These are phyloP conservation scores for Ernsta delagoae DNA, from an alignment of 2,888 invertebrate species.

Conservation along the genomic window DNA sequence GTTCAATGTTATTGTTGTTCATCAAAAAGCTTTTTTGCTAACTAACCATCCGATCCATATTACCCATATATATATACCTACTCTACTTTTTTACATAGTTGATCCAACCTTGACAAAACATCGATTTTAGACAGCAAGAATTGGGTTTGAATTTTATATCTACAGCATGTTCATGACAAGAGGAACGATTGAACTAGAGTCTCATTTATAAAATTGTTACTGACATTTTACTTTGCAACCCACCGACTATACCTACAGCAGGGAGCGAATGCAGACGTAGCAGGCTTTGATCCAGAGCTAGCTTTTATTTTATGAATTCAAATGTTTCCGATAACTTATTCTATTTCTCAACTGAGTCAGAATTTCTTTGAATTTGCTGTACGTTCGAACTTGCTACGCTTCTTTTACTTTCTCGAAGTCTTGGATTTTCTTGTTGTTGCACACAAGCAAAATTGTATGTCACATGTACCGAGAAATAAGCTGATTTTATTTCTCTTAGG, in stretches of 20 bases:
- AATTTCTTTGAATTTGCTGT: conserved; percentile 25
- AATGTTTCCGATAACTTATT: conserved; percentile 29
- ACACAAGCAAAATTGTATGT: background rate
- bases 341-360: conserved; percentile 6
- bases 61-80: too few species aligned
- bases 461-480: background rate
- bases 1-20: too few species aligned
- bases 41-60: too few species aligned
- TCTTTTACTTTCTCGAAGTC: background rate
- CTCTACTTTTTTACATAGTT: too few species aligned
- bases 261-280: conserved; percentile 3
- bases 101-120: too few species aligned
- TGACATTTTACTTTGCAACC: conserved; percentile 12
- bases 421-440: background rate
- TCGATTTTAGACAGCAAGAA: too few species aligned
- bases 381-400: conserved; percentile 5
- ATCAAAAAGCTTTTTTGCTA: background rate
- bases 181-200: background rate
- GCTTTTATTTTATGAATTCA: conserved; percentile 26
- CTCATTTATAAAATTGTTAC: conserved; percentile 5
- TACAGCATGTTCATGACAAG: background rate
- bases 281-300: conserved; percentile 13
- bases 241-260: background rate
- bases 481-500: background rate
- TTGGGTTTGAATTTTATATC: background rate